Base-by-base conservation (phyloP, 2,113 vertebrate species). In the Gambusia holbrooki region DNA sequence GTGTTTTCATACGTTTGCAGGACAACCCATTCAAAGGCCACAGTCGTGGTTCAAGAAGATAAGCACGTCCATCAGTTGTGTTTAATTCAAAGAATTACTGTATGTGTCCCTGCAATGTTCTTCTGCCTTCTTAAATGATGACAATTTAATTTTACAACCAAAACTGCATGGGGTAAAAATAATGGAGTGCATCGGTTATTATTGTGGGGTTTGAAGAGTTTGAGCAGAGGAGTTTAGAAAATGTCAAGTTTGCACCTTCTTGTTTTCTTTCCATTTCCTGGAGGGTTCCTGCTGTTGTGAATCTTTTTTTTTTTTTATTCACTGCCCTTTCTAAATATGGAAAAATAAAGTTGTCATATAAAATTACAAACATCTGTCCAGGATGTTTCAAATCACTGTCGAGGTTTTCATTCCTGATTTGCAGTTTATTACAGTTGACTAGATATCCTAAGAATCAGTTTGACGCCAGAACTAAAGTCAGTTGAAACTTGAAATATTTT, bases 1-100 rank as follows among this genome's bases (percentile, higher is more conserved):
- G 2, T 58, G 2, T 58, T 58, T 58, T 58, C 9, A 58, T 69
- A 0, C 33, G 71, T 10, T 32, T 67, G n/a, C 86, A 98, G 97
- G 96, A 96, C 29, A 93, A 98, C 72, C 96, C 95, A 0, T 98
- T 98, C 84, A 94, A 95, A 93, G 95, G 66, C 66, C 77, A 77
- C 66, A 84, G 83, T 60, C 74, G 3, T n/a, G 72, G 54, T 66
- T 70, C 76, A 66, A 42, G 74, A 64, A 87, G 80, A 89, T 90
- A 87, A 90, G 42, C 65, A 27, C 3, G 4, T 42, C 0, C 66
- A 25, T 80, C 33, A 25, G 22, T n/a, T 58, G 17, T 58, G 5
- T n/a, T 58, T 58, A 7, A n/a, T 58, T 19, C 8, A 30, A 63
- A 61, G 48, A 48, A 30, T 29, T 71, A 62, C 0, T 54, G 65